Evolutionary conservation across 2,797 vertebrate genomes (phyloP).

Genomic region (Apogon talboti): DNA sequence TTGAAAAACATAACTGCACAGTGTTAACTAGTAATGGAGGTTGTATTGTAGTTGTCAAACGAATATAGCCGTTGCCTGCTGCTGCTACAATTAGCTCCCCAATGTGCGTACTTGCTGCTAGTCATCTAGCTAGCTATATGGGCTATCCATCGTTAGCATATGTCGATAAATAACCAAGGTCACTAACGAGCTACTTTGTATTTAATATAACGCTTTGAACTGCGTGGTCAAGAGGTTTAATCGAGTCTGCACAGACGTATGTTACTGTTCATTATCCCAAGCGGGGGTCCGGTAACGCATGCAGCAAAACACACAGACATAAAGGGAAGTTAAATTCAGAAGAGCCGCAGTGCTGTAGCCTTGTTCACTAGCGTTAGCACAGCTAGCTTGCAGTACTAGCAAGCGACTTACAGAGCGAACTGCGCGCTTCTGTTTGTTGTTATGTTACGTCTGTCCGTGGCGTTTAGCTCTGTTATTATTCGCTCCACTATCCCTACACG

Average conservation of each 20-base stretch:
- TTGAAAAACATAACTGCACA: background rate
- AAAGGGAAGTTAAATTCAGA: constrained; percentile 54
- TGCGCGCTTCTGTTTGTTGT: background rate
- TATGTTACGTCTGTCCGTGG: fast-evolving
- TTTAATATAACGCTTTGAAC: background rate
- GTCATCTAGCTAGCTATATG: constrained; percentile 37
- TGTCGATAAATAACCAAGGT: constrained; percentile 80
- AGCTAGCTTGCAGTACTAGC: constrained; percentile 71
- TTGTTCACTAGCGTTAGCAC: constrained; percentile 59
- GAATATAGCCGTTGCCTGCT: constrained; percentile 56
- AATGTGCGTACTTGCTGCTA: constrained; percentile 51
- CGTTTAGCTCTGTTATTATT: background rate
- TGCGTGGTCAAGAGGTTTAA: fast-evolving
- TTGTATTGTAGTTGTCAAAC: constrained; percentile 43
- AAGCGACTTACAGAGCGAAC: constrained; percentile 18
- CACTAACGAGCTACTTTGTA: constrained; percentile 51
- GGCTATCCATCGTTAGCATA: constrained; percentile 62
- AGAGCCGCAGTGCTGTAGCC: constrained; percentile 65
- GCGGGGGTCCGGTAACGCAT: constrained; percentile 2
- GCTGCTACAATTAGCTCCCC: constrained; percentile 10
- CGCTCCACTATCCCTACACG: too few relatives aligned
- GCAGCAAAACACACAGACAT: constrained; percentile 17
- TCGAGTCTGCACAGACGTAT: fast-evolving
- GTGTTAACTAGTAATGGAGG: background rate
- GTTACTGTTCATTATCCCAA: background rate